These are phyloP conservation scores for Himalopsyche phryganea DNA, from an alignment of 1,140 invertebrate species.

Conservation along the genomic window DNA sequence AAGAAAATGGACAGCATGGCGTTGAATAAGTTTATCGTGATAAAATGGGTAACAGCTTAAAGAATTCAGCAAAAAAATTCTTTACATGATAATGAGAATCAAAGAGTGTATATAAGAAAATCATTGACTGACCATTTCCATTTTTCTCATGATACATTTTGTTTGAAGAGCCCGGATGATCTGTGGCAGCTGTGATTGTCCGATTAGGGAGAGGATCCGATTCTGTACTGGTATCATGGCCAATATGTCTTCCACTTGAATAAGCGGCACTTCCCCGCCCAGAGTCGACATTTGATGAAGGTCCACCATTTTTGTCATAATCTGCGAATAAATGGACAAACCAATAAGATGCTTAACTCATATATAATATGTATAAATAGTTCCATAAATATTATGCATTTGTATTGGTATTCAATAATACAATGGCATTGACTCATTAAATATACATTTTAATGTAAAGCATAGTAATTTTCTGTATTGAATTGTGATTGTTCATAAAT, in stretches of 20 bases:
- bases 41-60: too few species aligned
- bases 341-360: constrained; percentile 18
- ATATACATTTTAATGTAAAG: not conserved
- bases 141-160: constrained; percentile 34
- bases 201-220: constrained; percentile 43
- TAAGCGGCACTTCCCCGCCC: constrained; percentile 72
- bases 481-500: too few species aligned
- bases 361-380: not conserved
- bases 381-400: too few species aligned
- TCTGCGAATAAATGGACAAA: constrained; percentile 49
- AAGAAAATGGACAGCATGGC: too few species aligned
- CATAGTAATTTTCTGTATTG: too few species aligned
- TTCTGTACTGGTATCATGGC: constrained; percentile 52
- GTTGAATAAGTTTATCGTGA: too few species aligned
- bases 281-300: constrained; percentile 71
- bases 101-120: too few species aligned
- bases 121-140: constrained; percentile 41
- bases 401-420: too few species aligned
- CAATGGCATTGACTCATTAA: too few species aligned
- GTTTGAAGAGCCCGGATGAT: constrained; percentile 15
- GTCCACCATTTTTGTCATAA: constrained; percentile 67
- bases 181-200: constrained; percentile 20
- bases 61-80: too few species aligned
- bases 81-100: too few species aligned
- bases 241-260: constrained; percentile 61